phyloP scores from a whole-genome alignment of 2,888 invertebrate genomes.

The Apodemia zela region DNA sequence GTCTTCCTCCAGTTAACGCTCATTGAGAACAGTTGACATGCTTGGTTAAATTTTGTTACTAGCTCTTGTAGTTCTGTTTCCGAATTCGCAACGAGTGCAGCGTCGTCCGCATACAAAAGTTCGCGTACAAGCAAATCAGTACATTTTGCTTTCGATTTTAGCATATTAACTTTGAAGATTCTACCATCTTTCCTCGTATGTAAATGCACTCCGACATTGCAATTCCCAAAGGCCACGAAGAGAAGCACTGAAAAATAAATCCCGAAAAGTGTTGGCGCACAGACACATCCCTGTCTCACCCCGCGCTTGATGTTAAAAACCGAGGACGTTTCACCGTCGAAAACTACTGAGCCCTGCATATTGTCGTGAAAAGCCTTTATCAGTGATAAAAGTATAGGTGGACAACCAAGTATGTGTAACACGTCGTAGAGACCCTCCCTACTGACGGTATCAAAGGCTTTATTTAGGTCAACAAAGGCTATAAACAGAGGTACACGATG shows the following conservation, averaged over 20 bases:
- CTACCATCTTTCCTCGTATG: constrained; percentile 13
- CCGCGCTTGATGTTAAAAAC: constrained; percentile 18
- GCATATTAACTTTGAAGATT: background rate
- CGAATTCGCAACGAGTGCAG: no score
- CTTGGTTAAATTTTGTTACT: no score
- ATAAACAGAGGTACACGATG: constrained; percentile 23
- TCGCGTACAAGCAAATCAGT: no score
- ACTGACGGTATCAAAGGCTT: constrained; percentile 13
- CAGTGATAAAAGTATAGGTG: constrained; percentile 8
- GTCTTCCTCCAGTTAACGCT: no score
- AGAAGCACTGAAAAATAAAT: constrained; percentile 13
- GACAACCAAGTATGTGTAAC: constrained; percentile 13
- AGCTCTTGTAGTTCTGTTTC: no score
- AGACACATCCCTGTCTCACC: constrained; percentile 22
- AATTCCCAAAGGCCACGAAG: background rate
- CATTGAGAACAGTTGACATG: no score
- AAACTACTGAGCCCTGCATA: constrained; percentile 8
- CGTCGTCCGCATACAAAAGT: no score
- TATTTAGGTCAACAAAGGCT: constrained; percentile 25
- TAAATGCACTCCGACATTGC: constrained; percentile 18
- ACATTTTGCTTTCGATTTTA: no score
- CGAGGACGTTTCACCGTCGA: constrained; percentile 6
- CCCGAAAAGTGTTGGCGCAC: constrained; percentile 21
- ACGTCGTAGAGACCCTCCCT: constrained; percentile 9
- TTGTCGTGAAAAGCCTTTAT: constrained; percentile 19